Evolutionary conservation across 1,140 invertebrate genomes (phyloP), one percentile per base, ranked within the genome.

Genomic region (Meteorus sp.): DNA sequence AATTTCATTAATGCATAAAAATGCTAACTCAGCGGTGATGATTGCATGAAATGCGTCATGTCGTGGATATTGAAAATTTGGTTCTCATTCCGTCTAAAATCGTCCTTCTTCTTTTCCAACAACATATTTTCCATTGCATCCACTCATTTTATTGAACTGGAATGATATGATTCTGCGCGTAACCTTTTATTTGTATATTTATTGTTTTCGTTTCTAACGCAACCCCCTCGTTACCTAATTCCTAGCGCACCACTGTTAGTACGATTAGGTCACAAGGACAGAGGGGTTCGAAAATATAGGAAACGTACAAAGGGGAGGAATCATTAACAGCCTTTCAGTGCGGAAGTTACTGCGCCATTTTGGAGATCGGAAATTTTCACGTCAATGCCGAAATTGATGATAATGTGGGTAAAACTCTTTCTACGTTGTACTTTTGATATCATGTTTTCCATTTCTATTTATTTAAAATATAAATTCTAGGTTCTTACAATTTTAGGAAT

Each of bases 401-500:
- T 22, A 22, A n/a, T n/a, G n/a, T n/a, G n/a, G n/a, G n/a, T n/a
- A n/a, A n/a, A n/a, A n/a, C n/a, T n/a, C n/a, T n/a, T n/a, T n/a
- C n/a, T n/a, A n/a, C n/a, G n/a, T n/a, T n/a, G 15, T 13, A 39
- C 6, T 1, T 11, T 11, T 15, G 6, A 13, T 13, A 39, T 11
- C 11, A 39, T 39, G 9, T 11, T 39, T n/a, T n/a, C 11, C 37
- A 39, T 1, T n/a, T 1, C 22, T 37, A 20, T 37, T 37, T 3
- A 25, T 47, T n/a, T 20, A 50, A 51, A 19, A 31, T 20, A 48
- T 23, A 25, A 29, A 41, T 23, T 17, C 39, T 64, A 71, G 52
- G 66, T 69, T 56, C 59, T 66, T 19, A 65, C 68, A 13, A 71
- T 8, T 66, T 75, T 77, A 0, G 72, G 71, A 19, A 77, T 44